A percentile compares a stretch with the other conserved stretches of the same genome.
Evolutionary conservation across 2,113 vertebrate genomes (phyloP).

Genomic region (Anguilla rostrata): DNA sequence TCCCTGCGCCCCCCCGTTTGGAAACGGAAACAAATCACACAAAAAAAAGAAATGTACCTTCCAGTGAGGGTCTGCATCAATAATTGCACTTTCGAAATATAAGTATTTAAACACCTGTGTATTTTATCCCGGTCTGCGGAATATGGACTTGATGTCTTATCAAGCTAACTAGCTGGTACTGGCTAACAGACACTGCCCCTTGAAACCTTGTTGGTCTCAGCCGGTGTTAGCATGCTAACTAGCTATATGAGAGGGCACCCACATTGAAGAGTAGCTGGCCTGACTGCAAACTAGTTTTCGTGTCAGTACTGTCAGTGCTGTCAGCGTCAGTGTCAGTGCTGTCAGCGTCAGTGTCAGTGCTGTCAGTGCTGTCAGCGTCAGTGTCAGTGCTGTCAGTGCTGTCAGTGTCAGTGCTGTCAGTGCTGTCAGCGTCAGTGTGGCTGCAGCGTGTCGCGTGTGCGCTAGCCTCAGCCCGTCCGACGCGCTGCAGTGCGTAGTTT

Average conservation of each 20-base stretch:
- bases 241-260: not conserved
- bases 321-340: no score
- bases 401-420: not conserved
- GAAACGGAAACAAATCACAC: no score
- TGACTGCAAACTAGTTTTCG: not conserved
- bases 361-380: not conserved
- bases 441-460: not conserved
- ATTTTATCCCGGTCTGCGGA: no score
- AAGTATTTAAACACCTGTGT: no score
- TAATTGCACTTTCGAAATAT: no score
- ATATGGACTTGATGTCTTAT: not conserved
- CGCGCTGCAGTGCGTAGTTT: not conserved
- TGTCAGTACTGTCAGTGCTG: no score
- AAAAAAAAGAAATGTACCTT: no score
- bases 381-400: no score
- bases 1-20: no score
- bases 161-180: not conserved
- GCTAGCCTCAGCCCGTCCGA: not conserved
- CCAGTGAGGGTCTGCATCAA: no score
- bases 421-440: not conserved
- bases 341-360: not conserved
- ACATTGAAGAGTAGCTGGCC: not conserved
- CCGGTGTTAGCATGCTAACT: not conserved
- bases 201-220: not conserved
- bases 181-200: not conserved